These are phyloP conservation scores for Ophion ellenae DNA, from an alignment of 2,888 invertebrate species.

Conservation along the genomic window DNA sequence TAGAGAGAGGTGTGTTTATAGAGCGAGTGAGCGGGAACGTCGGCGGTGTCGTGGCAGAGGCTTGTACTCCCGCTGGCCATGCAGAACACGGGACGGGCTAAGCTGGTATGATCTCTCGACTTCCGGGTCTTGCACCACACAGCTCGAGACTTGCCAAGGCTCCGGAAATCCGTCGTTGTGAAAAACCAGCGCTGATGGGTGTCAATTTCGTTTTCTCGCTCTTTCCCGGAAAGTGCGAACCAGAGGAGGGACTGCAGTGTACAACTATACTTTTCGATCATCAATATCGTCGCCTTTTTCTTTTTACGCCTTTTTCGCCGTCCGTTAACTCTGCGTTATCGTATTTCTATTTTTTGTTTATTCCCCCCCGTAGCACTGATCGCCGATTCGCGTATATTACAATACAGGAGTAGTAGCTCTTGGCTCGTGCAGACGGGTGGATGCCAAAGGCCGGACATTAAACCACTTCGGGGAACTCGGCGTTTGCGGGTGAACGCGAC, in stretches of 20 bases:
- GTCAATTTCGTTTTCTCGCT: slow-evolving; percentile 34
- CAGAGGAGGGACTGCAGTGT: not conserved
- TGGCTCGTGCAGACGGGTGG: slow-evolving; percentile 65
- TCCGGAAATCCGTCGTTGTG: slow-evolving; percentile 42
- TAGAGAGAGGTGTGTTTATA: slow-evolving; percentile 50
- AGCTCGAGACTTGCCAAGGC: slow-evolving; percentile 44
- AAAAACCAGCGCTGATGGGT: slow-evolving; percentile 32
- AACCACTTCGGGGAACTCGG: slow-evolving; percentile 74
- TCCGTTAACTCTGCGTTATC: slow-evolving; percentile 46
- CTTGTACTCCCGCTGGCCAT: slow-evolving; percentile 38
- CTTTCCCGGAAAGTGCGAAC: not conserved
- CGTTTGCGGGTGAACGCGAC: slow-evolving; percentile 66
- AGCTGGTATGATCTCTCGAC: slow-evolving; percentile 46
- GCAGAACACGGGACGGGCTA: not conserved
- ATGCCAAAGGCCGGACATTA: slow-evolving; percentile 72
- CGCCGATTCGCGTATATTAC: slow-evolving; percentile 30
- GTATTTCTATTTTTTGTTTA: not conserved
- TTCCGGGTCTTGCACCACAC: slow-evolving; percentile 70
- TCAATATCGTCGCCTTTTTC: not conserved
- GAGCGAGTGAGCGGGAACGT: slow-evolving; percentile 2
- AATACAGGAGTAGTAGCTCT: slow-evolving; percentile 66
- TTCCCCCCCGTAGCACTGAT: slow-evolving; percentile 25
- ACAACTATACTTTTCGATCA: slow-evolving; percentile 2
- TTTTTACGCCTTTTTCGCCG: slow-evolving; percentile 31
- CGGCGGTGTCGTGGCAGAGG: slow-evolving; percentile 31